Percentiles rank a stretch among this genome's conserved stretches.
Conservation (phyloP, 2,797 vertebrate species). For the Chaenodraco wilsoni region DNA sequence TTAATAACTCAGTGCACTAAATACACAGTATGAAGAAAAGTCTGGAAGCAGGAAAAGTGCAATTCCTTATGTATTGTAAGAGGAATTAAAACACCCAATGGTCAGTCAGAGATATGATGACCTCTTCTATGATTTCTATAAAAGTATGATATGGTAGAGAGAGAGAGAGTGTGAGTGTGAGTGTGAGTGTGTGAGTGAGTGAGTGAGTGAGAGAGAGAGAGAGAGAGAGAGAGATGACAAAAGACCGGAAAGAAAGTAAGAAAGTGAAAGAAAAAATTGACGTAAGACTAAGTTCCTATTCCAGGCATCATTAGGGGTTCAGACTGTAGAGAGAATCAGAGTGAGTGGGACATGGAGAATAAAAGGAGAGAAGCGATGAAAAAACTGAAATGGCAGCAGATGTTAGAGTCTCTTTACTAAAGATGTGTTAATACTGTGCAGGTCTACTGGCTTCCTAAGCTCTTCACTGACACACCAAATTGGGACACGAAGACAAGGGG, state of each 20-base stretch:
- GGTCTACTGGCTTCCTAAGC: constrained; percentile 36
- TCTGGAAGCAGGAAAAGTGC: constrained; percentile 1
- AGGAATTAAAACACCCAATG: constrained; percentile 7
- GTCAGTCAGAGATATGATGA: constrained; percentile 3
- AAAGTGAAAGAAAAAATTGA: constrained; percentile 6
- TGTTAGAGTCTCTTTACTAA: constrained; percentile 38
- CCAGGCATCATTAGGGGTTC: constrained; percentile 55
- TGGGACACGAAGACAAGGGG: constrained; percentile 8
- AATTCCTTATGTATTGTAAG: constrained; percentile 10
- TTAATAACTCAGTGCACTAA: constrained; percentile 13
- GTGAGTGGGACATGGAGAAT: constrained; percentile 15
- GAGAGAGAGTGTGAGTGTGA: no score
- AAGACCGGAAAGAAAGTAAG: background rate
- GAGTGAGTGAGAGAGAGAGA: constrained; percentile 1
- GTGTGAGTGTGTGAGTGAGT: no score
- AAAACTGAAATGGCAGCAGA: constrained; percentile 56
- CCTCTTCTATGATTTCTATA: background rate
- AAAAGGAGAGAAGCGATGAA: constrained; percentile 23
- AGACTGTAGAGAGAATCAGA: constrained; percentile 16
- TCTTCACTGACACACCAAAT: constrained; percentile 18
- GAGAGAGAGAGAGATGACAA: background rate
- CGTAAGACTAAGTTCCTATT: constrained; percentile 50
- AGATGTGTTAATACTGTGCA: constrained; percentile 59
- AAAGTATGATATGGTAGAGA: constrained; percentile 5
- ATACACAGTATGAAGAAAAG: constrained; percentile 12